These are phyloP conservation scores for Hyperoplus immaculatus DNA, from an alignment of 2,797 vertebrate species.

Conservation along the genomic window DNA sequence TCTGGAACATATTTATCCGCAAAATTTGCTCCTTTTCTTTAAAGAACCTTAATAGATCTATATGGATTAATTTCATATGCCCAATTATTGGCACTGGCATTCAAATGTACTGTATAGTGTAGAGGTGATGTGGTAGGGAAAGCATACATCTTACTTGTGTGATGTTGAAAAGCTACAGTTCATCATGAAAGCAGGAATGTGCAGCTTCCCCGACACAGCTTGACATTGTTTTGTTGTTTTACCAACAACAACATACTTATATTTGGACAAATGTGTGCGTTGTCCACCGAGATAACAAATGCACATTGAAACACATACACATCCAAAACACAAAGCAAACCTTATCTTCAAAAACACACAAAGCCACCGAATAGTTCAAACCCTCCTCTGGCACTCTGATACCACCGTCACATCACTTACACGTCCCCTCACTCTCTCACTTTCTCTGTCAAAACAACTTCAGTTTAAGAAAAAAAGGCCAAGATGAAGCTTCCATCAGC, in stretches of 20 bases:
- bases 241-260: conserved; percentile 14
- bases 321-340: conserved; percentile 41
- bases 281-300: neutral
- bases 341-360: conserved; percentile 62
- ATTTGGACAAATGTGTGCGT: neutral
- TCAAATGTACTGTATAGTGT: conserved; percentile 34
- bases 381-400: conserved; percentile 39
- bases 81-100: conserved; percentile 35
- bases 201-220: neutral
- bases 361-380: conserved; percentile 43
- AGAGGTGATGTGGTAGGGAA: neutral
- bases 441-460: conserved; percentile 33
- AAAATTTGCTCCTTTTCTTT: conserved; percentile 7
- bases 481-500: conserved; percentile 42
- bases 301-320: neutral
- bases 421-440: conserved; percentile 7
- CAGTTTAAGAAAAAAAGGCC: conserved; percentile 12
- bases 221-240: conserved; percentile 8
- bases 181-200: conserved; percentile 18
- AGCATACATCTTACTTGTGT: conserved; percentile 29
- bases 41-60: conserved; percentile 20
- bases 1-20: conserved; percentile 3
- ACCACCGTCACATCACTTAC: conserved; percentile 42
- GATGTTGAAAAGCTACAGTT: conserved; percentile 4
- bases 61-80: conserved; percentile 37